Conservation (phyloP, 2,113 vertebrate species). For the Ciconia maguari region DNA sequence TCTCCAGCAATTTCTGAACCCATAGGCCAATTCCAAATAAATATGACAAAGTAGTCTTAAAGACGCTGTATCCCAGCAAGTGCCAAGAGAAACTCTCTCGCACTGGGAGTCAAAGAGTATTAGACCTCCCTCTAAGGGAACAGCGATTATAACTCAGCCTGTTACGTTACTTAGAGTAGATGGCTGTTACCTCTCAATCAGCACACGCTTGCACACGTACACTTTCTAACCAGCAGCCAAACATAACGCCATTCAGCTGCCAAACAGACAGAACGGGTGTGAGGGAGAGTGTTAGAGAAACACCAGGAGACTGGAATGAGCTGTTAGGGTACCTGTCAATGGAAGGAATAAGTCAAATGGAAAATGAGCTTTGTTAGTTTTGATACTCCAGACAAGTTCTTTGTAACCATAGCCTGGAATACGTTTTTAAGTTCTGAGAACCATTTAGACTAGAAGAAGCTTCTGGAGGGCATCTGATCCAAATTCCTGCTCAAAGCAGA, state of each 20-base stretch:
- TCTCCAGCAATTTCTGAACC: neutral
- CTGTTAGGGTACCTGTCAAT: neutral
- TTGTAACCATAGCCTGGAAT: neutral
- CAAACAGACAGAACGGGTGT: rapidly evolving
- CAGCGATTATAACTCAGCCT: neutral
- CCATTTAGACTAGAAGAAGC: neutral
- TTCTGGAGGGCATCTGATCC: neutral
- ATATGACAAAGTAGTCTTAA: neutral
- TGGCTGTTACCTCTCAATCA: neutral
- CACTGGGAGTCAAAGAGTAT: rapidly evolving
- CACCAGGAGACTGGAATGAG: rapidly evolving
- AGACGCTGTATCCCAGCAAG: neutral
- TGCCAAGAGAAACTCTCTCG: neutral
- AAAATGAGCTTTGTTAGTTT: neutral
- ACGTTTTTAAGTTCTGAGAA: neutral
- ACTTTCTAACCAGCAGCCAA: neutral
- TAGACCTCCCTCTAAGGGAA: neutral
- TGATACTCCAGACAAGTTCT: neutral
- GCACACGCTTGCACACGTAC: rapidly evolving
- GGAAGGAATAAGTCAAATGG: rapidly evolving
- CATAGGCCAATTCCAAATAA: neutral
- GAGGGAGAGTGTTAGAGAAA: neutral
- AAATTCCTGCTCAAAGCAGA: neutral
- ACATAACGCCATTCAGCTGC: rapidly evolving
- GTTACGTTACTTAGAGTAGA: neutral